Percentiles rank a stretch among this genome's conserved stretches.
Evolutionary conservation across 2,797 vertebrate genomes (phyloP).

Genomic region (Protonibea diacanthus): DNA sequence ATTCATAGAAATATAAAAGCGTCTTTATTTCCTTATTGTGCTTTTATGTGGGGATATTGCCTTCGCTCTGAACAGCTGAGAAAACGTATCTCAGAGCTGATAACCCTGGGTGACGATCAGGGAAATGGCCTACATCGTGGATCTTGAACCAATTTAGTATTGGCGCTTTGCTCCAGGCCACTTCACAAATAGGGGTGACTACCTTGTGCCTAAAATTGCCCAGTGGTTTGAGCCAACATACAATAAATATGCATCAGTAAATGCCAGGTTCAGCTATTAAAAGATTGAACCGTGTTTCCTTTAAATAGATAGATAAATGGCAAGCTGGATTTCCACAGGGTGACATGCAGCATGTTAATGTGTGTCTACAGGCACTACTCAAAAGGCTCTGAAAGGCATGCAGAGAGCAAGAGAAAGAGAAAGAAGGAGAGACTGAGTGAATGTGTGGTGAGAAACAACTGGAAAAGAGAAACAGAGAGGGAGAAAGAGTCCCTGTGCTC

Average conservation of each 20-base stretch:
- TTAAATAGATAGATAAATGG: conserved; percentile 83
- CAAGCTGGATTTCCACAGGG: conserved; percentile 79
- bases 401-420: conserved; percentile 65
- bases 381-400: conserved; percentile 77
- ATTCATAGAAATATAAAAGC: conserved; percentile 87
- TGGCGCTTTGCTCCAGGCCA: conserved; percentile 57
- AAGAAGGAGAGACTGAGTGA: conserved; percentile 24
- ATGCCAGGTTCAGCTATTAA: conserved; percentile 71
- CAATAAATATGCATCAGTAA: conserved; percentile 74
- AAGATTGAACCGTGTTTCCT: conserved; percentile 65
- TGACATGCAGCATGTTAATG: conserved; percentile 81
- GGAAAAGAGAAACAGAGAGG: conserved; percentile 52
- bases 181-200: conserved; percentile 48
- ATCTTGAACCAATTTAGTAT: conserved; percentile 58
- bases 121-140: conserved; percentile 44
- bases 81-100: conserved; percentile 59
- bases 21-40: conserved; percentile 75
- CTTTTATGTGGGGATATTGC: conserved; percentile 80
- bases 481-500: conserved; percentile 64
- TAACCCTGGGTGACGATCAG: conserved; percentile 55
- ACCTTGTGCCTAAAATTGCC: conserved; percentile 52
- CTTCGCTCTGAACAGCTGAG: conserved; percentile 59
- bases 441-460: conserved; percentile 46
- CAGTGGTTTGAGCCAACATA: conserved; percentile 53
- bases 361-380: conserved; percentile 81